Percentiles rank a stretch among this genome's conserved stretches.
phyloP scores from a whole-genome alignment of 2,888 invertebrate species.

The Sinhomidia bicolor region DNA sequence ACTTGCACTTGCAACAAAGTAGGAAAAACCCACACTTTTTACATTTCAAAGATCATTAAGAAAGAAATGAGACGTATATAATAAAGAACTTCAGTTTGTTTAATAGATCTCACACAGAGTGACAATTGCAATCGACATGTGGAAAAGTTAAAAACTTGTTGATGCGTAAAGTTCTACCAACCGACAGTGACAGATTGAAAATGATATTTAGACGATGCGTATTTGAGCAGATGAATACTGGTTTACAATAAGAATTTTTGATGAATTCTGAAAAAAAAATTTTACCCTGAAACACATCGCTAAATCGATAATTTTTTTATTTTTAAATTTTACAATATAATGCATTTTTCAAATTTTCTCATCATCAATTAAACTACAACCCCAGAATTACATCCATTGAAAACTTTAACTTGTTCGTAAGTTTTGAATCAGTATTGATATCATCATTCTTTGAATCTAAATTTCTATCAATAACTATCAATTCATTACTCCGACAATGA shows the following conservation, averaged over 20 bases:
- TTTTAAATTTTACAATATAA: too few relatives aligned
- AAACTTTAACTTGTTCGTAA: conserved; percentile 40
- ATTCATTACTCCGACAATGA: neutral
- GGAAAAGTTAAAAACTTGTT: neutral
- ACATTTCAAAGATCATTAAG: conserved; percentile 3
- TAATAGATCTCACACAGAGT: conserved; percentile 35
- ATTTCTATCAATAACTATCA: neutral
- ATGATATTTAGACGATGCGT: neutral
- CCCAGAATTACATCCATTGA: conserved; percentile 60
- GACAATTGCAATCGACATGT: too few relatives aligned
- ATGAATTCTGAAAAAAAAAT: too few relatives aligned
- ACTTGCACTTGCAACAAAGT: too few relatives aligned
- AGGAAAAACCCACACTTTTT: neutral
- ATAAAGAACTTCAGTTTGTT: conserved; percentile 14
- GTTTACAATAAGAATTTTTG: too few relatives aligned
- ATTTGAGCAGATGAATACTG: neutral
- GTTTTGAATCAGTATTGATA: neutral
- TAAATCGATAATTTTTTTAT: too few relatives aligned
- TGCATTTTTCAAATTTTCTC: neutral
- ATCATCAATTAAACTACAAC: neutral
- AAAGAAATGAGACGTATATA: conserved; percentile 13
- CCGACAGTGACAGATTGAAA: too few relatives aligned
- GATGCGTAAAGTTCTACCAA: neutral
- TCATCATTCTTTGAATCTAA: neutral
- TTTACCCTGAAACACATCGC: too few relatives aligned